phyloP scores from a whole-genome alignment of 2,888 invertebrate species.

The Bursaphelenchus okinawaensis region DNA sequence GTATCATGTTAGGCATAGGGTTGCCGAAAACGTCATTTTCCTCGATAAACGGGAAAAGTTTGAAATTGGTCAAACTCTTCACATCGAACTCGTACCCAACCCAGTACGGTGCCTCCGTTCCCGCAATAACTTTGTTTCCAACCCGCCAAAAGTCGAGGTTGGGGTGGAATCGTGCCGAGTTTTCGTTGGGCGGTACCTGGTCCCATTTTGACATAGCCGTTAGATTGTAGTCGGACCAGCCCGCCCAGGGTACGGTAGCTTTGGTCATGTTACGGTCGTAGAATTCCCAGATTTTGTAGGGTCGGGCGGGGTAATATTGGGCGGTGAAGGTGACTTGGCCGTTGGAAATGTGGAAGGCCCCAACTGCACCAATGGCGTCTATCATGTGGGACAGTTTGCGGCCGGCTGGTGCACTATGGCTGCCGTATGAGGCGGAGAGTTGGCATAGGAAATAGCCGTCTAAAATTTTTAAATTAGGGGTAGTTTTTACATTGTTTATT shows the following conservation, averaged over 20 bases:
- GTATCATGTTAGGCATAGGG: conserved; percentile 51
- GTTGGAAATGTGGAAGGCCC: conserved; percentile 51
- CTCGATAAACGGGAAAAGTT: conserved; percentile 53
- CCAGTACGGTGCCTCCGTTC: conserved; percentile 57
- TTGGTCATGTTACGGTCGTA: conserved; percentile 56
- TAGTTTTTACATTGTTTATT: no score
- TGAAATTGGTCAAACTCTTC: conserved; percentile 49
- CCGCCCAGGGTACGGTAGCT: conserved; percentile 47
- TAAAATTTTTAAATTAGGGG: no score
- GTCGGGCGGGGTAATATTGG: conserved; percentile 55
- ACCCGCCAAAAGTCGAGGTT: conserved; percentile 58
- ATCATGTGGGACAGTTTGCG: conserved; percentile 56
- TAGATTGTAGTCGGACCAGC: conserved; percentile 56
- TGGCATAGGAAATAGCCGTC: conserved; percentile 58
- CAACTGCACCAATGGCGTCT: conserved; percentile 56
- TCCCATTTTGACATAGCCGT: conserved; percentile 56
- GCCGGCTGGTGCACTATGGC: conserved; percentile 46
- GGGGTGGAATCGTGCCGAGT: conserved; percentile 52
- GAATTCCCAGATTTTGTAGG: conserved; percentile 57
- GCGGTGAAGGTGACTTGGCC: conserved; percentile 56
- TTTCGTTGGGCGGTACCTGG: conserved; percentile 35
- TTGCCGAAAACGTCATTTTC: conserved; percentile 53
- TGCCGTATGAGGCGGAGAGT: conserved; percentile 56
- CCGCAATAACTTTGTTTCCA: conserved; percentile 46
- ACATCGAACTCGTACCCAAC: conserved; percentile 55